Percentiles rank a stretch among this genome's conserved stretches.
Evolutionary conservation across 2,888 invertebrate genomes (phyloP).

Genomic region (Anagyrus pseudococci): DNA sequence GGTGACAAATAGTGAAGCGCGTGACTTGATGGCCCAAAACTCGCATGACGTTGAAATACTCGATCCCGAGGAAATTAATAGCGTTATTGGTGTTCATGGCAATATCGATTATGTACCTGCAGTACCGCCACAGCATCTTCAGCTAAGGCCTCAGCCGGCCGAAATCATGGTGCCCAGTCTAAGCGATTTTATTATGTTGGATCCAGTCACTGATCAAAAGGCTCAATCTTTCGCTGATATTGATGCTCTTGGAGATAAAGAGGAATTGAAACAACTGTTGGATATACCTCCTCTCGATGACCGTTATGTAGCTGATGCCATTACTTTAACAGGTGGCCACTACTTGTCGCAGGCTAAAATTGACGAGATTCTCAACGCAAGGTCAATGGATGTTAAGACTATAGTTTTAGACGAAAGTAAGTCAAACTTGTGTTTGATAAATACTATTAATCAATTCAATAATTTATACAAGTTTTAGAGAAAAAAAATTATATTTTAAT

Average conservation of each 20-base stretch:
- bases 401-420: not conserved
- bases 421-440: not conserved
- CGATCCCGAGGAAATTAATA: slow-evolving; percentile 52
- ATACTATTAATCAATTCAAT: slow-evolving; percentile 5
- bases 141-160: not conserved
- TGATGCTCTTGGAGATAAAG: slow-evolving; percentile 55
- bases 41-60: slow-evolving; percentile 58
- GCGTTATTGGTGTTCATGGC: slow-evolving; percentile 17
- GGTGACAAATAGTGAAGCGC: slow-evolving; percentile 59
- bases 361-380: slow-evolving; percentile 53
- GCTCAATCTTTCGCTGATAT: slow-evolving; percentile 46
- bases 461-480: not conserved
- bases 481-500: slow-evolving; percentile 3
- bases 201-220: slow-evolving; percentile 46
- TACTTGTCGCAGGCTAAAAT: slow-evolving; percentile 55
- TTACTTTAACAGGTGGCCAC: slow-evolving; percentile 48
- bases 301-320: slow-evolving; percentile 49
- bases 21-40: slow-evolving; percentile 59
- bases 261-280: slow-evolving; percentile 50
- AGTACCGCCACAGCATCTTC: not conserved
- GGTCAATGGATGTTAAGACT: slow-evolving; percentile 30
- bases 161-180: slow-evolving; percentile 40
- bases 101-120: slow-evolving; percentile 17
- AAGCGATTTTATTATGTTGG: slow-evolving; percentile 52
- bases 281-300: slow-evolving; percentile 53